Conservation (phyloP, 2,113 vertebrate species). For the Paraplagusia blochii region DNA sequence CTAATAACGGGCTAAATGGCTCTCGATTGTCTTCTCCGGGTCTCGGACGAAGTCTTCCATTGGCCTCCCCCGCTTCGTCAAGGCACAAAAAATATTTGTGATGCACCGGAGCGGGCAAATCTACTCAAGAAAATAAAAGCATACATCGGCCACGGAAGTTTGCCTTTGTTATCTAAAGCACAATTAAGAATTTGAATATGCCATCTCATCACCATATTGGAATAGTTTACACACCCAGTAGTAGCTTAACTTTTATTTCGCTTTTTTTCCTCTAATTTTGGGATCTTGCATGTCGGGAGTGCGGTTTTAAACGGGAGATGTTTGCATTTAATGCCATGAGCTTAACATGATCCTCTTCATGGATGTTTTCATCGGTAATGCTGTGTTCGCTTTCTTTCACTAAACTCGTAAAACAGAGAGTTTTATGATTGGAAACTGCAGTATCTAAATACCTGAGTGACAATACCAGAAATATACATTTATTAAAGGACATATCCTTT, state of each 20-base stretch:
- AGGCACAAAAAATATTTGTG: neutral
- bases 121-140: slow-evolving; percentile 30
- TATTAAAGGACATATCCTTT: too few species aligned
- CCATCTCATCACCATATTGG: neutral
- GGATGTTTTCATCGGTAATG: slow-evolving; percentile 25
- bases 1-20: slow-evolving; percentile 39
- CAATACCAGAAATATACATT: too few species aligned
- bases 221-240: neutral
- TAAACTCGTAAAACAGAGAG: slow-evolving; percentile 19
- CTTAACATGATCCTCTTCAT: neutral
- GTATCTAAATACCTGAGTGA: too few species aligned
- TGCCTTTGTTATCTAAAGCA: too few species aligned
- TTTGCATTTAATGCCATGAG: neutral
- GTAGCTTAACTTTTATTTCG: too few species aligned
- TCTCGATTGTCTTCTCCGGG: slow-evolving; percentile 71
- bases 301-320: slow-evolving; percentile 1
- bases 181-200: neutral
- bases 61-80: slow-evolving; percentile 58
- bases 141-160: accelerated
- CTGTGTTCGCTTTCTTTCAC: slow-evolving; percentile 18
- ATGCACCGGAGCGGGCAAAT: accelerated
- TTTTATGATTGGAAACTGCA: too few species aligned
- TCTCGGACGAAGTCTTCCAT: slow-evolving; percentile 71
- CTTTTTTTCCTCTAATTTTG: too few species aligned
- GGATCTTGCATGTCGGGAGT: too few species aligned